Base-by-base conservation (phyloP, 2,113 vertebrate genomes). In the Patagioenas fasciata region DNA sequence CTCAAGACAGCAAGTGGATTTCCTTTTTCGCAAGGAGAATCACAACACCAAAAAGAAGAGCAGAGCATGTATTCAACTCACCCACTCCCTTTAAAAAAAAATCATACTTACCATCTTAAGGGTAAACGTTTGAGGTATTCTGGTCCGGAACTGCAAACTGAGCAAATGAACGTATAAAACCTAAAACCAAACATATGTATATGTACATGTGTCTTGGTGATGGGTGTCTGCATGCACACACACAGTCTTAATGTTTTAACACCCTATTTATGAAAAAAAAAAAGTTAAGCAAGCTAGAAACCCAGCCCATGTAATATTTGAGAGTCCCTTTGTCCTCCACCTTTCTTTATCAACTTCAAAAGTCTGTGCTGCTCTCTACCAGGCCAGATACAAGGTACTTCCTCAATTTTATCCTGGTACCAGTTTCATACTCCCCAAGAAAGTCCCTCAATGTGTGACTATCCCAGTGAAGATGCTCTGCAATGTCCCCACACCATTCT, bases 121-220 rank as follows among this genome's bases (percentile, higher is more conserved):
- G 99, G 98, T 97, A 99, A 98, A 95, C 99, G 98, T 95, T 98
- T 99, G 98, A 99, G 98, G 98, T 99, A 99, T 98, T 99, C 99
- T 92, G 99, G 99, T 98, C 99, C 99, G 98, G 98, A 98, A 98
- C 99, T 99, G 98, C 99, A 99, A 98, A 99, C 99, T 70, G 99
- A 99, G 98, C 99, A 99, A 98, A 99, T 98, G 98, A 99, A 99
- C 42, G 99, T 98, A 98, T 99, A 99, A 98, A 99, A 99, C 98
- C 99, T 99, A 90, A 91, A 87, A 86, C 97, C 47, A 94, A 10
- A 90, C 71, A 92, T 65, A 93, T 13, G 3, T 42, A 12, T 50
- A 69, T 51, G 51, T 44, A 89, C 10, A n/a, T 3, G 2, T 64
- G 31, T 54, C 50, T 80, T 36, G 5, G 31, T 61, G 3, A 7